Evolutionary conservation across 2,797 vertebrate genomes (phyloP).

Genomic region (Aldrovandia affinis): DNA sequence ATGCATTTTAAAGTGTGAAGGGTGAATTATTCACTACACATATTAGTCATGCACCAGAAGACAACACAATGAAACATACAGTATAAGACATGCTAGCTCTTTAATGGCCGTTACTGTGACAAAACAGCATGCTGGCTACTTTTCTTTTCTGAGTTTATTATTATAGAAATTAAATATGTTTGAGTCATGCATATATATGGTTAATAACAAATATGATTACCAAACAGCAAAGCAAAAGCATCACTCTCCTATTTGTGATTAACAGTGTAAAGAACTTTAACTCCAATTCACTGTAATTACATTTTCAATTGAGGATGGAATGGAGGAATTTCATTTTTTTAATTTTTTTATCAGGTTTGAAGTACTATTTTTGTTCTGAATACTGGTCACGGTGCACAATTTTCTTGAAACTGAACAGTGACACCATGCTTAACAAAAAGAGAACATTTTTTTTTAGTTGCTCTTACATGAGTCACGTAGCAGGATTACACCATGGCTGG

Average conservation of each 20-base stretch:
- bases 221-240: not conserved
- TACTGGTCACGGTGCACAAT: not conserved
- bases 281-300: not conserved
- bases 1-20: not conserved
- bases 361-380: not conserved
- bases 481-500: too few species aligned
- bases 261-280: not conserved
- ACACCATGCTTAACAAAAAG: not conserved
- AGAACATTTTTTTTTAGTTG: too few species aligned
- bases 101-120: not conserved
- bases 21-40: not conserved
- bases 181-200: conserved; percentile 9
- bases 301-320: not conserved
- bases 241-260: not conserved
- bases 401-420: not conserved
- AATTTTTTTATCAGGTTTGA: not conserved
- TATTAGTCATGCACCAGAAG: not conserved
- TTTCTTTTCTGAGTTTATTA: not conserved
- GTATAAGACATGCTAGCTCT: not conserved
- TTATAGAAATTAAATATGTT: not conserved
- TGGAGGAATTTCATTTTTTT: not conserved
- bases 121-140: not conserved
- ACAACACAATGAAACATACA: not conserved
- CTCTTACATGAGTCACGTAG: too few species aligned
- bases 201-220: not conserved